Percentiles rank a stretch among this genome's conserved stretches.
Conservation (phyloP, 2,888 invertebrate genomes). For the Eupsilia transversa region DNA sequence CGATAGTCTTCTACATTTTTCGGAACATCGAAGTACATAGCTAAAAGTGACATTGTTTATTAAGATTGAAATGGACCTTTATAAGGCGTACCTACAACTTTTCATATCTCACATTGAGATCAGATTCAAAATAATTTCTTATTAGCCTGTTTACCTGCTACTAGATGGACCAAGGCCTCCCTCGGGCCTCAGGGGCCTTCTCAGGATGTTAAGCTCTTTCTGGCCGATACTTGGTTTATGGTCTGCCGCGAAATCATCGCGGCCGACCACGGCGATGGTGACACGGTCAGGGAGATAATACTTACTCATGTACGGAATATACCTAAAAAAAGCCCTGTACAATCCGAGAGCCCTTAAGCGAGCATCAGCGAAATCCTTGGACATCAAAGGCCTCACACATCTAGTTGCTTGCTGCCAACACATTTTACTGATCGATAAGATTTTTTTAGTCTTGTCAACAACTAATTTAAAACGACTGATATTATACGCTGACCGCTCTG, state of each 20-base stretch:
- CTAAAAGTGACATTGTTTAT: conserved; percentile 83
- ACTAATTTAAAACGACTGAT: conserved; percentile 14
- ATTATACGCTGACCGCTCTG: neutral
- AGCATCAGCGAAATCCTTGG: conserved; percentile 94
- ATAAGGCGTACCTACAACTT: neutral
- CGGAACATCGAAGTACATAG: conserved; percentile 95
- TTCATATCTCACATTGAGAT: neutral
- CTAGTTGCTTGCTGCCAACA: conserved; percentile 70
- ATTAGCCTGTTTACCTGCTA: neutral
- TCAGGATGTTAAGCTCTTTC: neutral
- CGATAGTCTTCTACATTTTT: conserved; percentile 92
- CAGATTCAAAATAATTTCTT: neutral
- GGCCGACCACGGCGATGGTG: too few species aligned
- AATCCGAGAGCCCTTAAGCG: conserved; percentile 94
- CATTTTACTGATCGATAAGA: conserved; percentile 18
- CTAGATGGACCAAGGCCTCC: neutral
- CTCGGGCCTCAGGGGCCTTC: too few species aligned
- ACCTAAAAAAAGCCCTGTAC: conserved; percentile 97
- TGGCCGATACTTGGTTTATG: neutral
- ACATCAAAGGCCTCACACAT: conserved; percentile 96
- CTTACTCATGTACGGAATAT: conserved; percentile 96
- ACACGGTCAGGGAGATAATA: conserved; percentile 55
- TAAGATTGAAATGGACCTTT: neutral
- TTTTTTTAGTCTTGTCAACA: too few species aligned
- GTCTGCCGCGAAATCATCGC: neutral